Conservation (phyloP, 2,113 vertebrate genomes). For the Psittacula cyanocephala region DNA sequence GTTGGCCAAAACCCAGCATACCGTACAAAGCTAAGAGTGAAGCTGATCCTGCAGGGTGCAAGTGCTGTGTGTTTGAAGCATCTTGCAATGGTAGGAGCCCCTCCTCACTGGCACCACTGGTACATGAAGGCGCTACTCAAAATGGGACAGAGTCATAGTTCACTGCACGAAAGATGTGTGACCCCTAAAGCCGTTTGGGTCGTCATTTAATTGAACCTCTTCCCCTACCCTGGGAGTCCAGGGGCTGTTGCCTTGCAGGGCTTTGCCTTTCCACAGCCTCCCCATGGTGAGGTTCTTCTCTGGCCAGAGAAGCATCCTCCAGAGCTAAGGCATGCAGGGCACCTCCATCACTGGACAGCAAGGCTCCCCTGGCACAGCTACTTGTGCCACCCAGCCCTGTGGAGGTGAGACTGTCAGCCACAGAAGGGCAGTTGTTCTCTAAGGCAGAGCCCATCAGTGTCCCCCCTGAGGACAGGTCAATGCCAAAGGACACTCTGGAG, state of each 20-base stretch:
- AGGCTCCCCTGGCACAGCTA: not conserved
- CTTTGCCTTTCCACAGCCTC: not conserved
- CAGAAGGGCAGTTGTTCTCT: not conserved
- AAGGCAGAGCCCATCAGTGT: not conserved
- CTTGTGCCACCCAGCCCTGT: rapidly evolving
- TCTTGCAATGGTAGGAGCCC: not conserved
- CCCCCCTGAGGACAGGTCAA: not conserved
- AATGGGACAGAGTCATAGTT: not conserved
- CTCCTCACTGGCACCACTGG: not conserved
- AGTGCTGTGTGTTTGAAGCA: not conserved
- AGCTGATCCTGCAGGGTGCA: not conserved
- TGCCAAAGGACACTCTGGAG: not conserved
- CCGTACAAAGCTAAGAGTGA: not conserved
- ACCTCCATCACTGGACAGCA: rapidly evolving
- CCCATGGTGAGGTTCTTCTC: not conserved
- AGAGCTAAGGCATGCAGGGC: not conserved
- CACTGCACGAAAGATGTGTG: not conserved
- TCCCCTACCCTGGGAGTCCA: not conserved
- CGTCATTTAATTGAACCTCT: not conserved
- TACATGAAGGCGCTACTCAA: not conserved
- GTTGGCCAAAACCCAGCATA: not conserved
- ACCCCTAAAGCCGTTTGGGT: not conserved
- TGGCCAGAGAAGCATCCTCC: not conserved
- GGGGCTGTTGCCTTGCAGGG: not conserved
- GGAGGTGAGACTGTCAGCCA: not conserved